Evolutionary conservation across 2,888 invertebrate species (phyloP), one percentile per base, ranked within the genome.

Genomic region (Xestia sexstrigata): DNA sequence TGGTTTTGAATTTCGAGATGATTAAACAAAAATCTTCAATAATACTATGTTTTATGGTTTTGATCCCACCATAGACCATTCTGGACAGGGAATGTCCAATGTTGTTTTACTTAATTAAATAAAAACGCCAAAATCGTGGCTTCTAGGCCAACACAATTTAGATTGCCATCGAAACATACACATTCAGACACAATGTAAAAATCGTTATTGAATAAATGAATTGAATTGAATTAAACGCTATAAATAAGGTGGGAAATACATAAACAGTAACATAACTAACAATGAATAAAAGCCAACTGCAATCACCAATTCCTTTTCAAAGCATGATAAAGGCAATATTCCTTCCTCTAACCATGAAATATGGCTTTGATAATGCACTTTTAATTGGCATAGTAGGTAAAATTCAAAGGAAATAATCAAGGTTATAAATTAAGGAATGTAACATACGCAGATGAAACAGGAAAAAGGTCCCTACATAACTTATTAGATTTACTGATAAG

Each of bases 381-480:
- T 39, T 60, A 23, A 74, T 58, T 58, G 17, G 2, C 55, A 47
- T 1, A 13, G n/a, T 49, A 79, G 49, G 26, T 69, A 79, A 35
- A 58, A 42, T 42, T 35, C 30, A 39, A 45, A 15, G 4, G 15
- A 47, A 45, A 65, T 17, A 49, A 42, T 47, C 55, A 74, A 65
- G 49, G 30, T 17, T 5, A 52, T n/a, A 30, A 70, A 70, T 70
- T 55, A 52, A 83, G 42, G 78, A 60, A 80, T 70, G 47, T 30
- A 49, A n/a, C 2, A 23, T 47, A 42, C 2, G 7, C 30, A 55
- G 30, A 67, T 70, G 62, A 35, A 62, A 55, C 45, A 63, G 63
- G 71, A 69, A 15, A 52, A 23, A 65, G 7, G 3, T 20, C 9
- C 11, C 8, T 35, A 39, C 0, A 0, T 35, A 49, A 47, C 58